These are phyloP conservation scores for Entelurus aequoreus DNA, from an alignment of 2,113 vertebrate species.

Conservation along the genomic window DNA sequence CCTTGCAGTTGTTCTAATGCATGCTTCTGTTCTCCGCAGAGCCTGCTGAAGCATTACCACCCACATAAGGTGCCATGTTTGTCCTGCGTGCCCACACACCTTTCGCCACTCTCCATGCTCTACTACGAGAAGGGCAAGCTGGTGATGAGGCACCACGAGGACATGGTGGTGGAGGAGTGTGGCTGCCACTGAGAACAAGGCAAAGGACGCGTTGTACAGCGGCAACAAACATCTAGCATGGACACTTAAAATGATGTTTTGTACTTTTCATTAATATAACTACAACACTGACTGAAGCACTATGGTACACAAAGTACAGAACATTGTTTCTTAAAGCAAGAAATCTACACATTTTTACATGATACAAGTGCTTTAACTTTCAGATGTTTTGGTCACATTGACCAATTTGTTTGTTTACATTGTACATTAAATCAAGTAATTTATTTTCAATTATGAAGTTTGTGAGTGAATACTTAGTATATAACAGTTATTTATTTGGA, in stretches of 20 bases:
- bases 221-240: not conserved
- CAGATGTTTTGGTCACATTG: conserved; percentile 41
- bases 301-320: conserved; percentile 8
- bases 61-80: conserved; percentile 73
- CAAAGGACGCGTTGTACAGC: not conserved
- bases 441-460: conserved; percentile 2
- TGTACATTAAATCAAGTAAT: conserved; percentile 33
- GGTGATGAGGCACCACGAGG: conserved; percentile 75
- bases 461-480: not conserved
- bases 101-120: conserved; percentile 81
- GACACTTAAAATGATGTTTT: not conserved
- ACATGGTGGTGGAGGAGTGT: conserved; percentile 83
- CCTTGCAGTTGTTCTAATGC: conserved; percentile 19
- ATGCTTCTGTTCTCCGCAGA: conserved; percentile 59
- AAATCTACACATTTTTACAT: conserved; percentile 1
- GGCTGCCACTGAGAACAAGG: conserved; percentile 76
- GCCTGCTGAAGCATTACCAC: conserved; percentile 79
- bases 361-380: conserved; percentile 38
- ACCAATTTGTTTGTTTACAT: conserved; percentile 25
- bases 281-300: conserved; percentile 37
- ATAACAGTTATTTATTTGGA: no score
- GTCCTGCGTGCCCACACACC: conserved; percentile 75
- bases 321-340: not conserved
- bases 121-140: conserved; percentile 79
- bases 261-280: no score